A percentile compares a stretch with the other conserved stretches of the same genome.
These are phyloP conservation scores for Cladopsammia gracilis DNA, from an alignment of 64 coral and sea anemone species.

Conservation along the genomic window DNA sequence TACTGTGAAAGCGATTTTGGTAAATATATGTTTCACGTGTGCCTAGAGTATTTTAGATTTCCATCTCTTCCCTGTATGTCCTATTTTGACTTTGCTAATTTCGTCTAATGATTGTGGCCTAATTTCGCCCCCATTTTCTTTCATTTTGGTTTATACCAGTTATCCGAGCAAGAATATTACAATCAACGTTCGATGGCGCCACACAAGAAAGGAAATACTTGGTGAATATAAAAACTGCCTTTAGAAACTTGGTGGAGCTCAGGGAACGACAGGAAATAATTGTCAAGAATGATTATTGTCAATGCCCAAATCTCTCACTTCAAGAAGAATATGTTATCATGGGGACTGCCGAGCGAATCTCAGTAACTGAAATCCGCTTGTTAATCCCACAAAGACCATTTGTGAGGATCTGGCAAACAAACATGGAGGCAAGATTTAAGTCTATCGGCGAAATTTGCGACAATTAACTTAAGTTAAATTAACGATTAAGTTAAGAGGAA, in stretches of 20 bases:
- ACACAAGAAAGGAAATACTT: constrained; percentile 4
- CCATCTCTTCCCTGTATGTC: no score
- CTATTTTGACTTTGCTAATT: no score
- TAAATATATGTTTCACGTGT: neutral
- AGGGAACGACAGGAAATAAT: neutral
- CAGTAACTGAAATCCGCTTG: neutral
- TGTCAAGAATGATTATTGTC: neutral
- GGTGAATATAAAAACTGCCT: neutral
- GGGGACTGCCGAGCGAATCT: neutral
- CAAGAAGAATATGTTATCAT: constrained; percentile 30
- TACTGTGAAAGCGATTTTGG: constrained; percentile 42
- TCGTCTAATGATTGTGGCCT: no score
- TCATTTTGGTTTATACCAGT: neutral
- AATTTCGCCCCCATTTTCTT: neutral
- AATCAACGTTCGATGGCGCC: neutral
- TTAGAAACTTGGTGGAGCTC: neutral
- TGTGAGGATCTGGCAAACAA: constrained; percentile 11
- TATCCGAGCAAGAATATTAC: neutral
- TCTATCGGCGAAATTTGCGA: neutral
- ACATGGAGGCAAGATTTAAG: neutral
- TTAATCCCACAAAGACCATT: constrained; percentile 9
- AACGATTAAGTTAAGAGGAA: neutral
- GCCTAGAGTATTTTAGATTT: no score
- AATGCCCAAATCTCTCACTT: neutral
- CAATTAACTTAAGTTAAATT: neutral